A percentile compares a stretch with the other conserved stretches of the same genome.
Evolutionary conservation across 2,797 vertebrate species (phyloP).

Genomic region (Stomatorhinus walkeri): DNA sequence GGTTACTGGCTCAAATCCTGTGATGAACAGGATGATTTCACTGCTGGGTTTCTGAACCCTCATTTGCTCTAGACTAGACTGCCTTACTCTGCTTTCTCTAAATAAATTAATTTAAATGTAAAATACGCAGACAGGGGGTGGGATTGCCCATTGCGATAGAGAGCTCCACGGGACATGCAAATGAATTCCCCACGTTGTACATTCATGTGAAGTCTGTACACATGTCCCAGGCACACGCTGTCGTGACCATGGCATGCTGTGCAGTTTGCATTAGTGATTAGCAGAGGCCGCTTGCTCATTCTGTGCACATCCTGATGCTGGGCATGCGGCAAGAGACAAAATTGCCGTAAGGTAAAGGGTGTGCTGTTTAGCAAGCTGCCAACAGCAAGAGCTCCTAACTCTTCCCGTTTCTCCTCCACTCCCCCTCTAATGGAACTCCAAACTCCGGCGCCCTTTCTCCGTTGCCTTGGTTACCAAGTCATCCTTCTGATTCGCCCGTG

Average conservation of each 20-base stretch:
- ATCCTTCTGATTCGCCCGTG: constrained; percentile 3
- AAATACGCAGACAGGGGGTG: not conserved
- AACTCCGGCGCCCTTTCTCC: not conserved
- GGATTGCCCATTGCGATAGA: not conserved
- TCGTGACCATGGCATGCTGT: not conserved
- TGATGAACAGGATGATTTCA: not conserved
- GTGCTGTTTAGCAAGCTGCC: not conserved
- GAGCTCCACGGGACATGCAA: not conserved
- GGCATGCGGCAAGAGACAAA: not conserved
- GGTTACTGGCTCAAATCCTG: not conserved
- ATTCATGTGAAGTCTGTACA: not conserved
- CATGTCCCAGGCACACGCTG: not conserved
- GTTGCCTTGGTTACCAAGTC: constrained; percentile 16
- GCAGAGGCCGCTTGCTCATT: not conserved
- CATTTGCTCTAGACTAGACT: not conserved
- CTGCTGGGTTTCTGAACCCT: not conserved
- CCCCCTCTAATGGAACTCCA: constrained; percentile 7
- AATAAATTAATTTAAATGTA: not conserved
- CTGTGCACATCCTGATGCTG: not conserved
- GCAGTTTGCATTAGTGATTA: not conserved
- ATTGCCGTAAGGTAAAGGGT: not conserved
- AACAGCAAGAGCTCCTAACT: constrained; percentile 13
- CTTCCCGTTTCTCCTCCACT: constrained; percentile 13
- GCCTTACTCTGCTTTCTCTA: not conserved
- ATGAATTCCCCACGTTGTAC: not conserved